These are phyloP conservation scores for Aleiodes testaceus DNA, from an alignment of 2,888 invertebrate species.

Conservation along the genomic window DNA sequence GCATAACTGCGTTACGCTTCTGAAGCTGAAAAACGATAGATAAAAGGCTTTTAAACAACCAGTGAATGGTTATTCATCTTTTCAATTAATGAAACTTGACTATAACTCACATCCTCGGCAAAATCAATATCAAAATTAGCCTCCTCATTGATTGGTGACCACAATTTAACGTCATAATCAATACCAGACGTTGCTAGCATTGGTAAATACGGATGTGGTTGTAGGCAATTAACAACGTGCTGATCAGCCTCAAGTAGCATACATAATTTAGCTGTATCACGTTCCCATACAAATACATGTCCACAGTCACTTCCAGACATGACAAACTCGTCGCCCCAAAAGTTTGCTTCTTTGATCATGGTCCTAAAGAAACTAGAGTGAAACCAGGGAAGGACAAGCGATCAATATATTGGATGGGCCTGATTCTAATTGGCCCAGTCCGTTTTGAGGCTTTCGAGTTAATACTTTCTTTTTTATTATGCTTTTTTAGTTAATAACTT, in stretches of 20 bases:
- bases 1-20: slow-evolving; percentile 85
- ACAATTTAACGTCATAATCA: slow-evolving; percentile 89
- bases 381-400: slow-evolving; percentile 66
- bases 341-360: slow-evolving; percentile 90
- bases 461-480: slow-evolving; percentile 2
- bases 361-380: slow-evolving; percentile 77
- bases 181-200: slow-evolving; percentile 89
- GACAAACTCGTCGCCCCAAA: slow-evolving; percentile 87
- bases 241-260: slow-evolving; percentile 87
- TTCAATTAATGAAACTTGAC: slow-evolving; percentile 16
- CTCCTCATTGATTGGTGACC: slow-evolving; percentile 82
- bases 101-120: slow-evolving; percentile 78
- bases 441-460: slow-evolving; percentile 66
- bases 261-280: slow-evolving; percentile 80
- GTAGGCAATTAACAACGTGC: slow-evolving; percentile 88
- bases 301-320: slow-evolving; percentile 94
- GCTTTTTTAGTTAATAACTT: background rate
- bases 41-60: background rate
- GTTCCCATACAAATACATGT: slow-evolving; percentile 88
- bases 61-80: background rate
- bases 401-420: slow-evolving; percentile 65
- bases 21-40: slow-evolving; percentile 76
- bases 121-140: slow-evolving; percentile 77
- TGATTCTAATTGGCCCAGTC: slow-evolving; percentile 68
- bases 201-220: slow-evolving; percentile 86